phyloP scores from a whole-genome alignment of 2,797 vertebrate genomes.

The Vipera ursinii region DNA sequence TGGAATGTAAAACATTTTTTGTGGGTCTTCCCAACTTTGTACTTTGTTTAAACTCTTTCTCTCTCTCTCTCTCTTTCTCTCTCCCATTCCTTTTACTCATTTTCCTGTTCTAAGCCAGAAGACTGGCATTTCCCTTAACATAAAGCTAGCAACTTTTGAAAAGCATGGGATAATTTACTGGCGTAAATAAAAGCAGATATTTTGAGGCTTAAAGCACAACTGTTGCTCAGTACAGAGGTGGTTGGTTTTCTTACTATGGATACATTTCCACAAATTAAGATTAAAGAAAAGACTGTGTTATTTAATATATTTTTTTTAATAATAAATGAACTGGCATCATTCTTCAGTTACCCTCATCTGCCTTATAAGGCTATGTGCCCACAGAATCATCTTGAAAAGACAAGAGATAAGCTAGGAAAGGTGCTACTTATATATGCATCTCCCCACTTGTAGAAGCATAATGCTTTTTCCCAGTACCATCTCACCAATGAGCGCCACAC shows the following conservation, averaged over 20 bases:
- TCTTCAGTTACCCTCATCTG: not conserved
- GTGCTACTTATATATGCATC: not conserved
- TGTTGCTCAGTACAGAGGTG: not conserved
- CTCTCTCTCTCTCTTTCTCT: constrained; percentile 43
- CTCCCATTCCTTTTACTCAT: constrained; percentile 59
- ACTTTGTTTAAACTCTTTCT: constrained; percentile 69
- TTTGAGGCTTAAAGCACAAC: not conserved
- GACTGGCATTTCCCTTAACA: constrained; percentile 8
- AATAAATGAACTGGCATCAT: not conserved
- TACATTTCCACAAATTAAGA: not conserved
- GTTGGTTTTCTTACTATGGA: not conserved
- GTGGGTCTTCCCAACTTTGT: constrained; percentile 68
- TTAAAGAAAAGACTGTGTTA: not conserved
- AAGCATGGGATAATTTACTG: constrained; percentile 2
- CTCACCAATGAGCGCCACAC: not conserved
- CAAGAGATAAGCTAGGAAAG: not conserved
- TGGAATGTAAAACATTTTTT: constrained; percentile 80
- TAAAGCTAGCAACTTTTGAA: not conserved
- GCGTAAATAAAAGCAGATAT: not conserved
- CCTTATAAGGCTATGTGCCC: not conserved
- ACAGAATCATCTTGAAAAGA: not conserved
- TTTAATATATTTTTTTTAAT: not conserved
- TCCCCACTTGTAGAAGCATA: not conserved
- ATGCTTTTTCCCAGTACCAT: not conserved
- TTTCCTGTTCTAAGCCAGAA: constrained; percentile 37